Conservation (phyloP, 2,888 invertebrate genomes). For the Acheta domesticus region DNA sequence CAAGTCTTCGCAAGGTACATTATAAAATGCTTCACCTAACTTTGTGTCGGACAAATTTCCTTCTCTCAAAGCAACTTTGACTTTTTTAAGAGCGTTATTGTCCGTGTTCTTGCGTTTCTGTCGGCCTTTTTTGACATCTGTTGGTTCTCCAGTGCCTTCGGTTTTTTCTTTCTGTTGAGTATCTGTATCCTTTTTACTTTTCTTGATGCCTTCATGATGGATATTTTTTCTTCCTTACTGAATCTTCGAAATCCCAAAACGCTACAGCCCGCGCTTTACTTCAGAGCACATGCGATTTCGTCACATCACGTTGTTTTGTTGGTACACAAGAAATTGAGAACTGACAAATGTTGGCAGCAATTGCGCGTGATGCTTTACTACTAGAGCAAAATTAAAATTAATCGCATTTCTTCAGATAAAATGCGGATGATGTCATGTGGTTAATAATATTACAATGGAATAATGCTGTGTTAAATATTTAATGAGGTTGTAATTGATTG, state of each 20-base stretch:
- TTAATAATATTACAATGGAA: too few species aligned
- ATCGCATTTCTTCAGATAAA: too few species aligned
- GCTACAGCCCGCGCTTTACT: not conserved
- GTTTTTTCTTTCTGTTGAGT: not conserved
- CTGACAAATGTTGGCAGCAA: not conserved
- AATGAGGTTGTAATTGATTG: too few species aligned
- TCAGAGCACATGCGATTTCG: not conserved
- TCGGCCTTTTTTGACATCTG: not conserved
- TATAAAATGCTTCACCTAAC: slow-evolving; percentile 45
- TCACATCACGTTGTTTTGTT: not conserved
- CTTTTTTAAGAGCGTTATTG: not conserved
- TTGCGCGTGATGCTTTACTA: not conserved
- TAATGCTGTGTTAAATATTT: too few species aligned
- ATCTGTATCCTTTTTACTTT: not conserved
- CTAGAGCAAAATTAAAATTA: not conserved
- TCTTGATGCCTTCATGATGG: not conserved
- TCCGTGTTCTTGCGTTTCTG: not conserved
- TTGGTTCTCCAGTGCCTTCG: not conserved
- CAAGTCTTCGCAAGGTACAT: slow-evolving; percentile 51
- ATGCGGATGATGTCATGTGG: too few species aligned
- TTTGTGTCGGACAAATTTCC: not conserved
- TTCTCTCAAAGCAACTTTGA: not conserved
- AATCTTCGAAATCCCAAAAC: not conserved
- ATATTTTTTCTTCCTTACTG: not conserved
- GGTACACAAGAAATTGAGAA: not conserved